These are phyloP conservation scores for Tenthredo distinguenda DNA, from an alignment of 2,888 invertebrate genomes.

Conservation along the genomic window DNA sequence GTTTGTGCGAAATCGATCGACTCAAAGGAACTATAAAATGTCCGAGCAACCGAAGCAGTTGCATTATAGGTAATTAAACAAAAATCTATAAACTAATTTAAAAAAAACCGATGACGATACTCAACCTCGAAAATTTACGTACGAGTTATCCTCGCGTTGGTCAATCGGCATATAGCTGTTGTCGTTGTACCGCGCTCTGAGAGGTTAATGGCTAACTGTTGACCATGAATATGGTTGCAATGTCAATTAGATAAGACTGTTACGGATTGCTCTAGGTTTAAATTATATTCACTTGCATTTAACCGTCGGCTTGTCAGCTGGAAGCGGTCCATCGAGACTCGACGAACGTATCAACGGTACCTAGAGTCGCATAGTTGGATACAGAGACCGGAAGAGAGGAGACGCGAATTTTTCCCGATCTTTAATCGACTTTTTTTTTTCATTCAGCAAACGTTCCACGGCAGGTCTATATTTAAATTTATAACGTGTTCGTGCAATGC, in stretches of 20 bases:
- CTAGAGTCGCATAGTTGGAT: no score
- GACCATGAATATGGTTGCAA: conserved; percentile 68
- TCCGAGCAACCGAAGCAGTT: background rate
- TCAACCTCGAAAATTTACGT: background rate
- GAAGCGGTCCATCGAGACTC: background rate
- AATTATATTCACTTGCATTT: conserved; percentile 60
- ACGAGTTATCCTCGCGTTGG: background rate
- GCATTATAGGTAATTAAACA: background rate
- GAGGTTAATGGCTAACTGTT: conserved; percentile 50
- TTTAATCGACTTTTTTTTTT: background rate
- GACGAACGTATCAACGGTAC: background rate
- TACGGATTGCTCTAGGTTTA: conserved; percentile 54
- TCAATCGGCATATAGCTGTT: background rate
- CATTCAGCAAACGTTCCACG: background rate
- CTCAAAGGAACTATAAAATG: background rate
- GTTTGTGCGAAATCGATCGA: background rate
- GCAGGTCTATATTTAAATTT: conserved; percentile 10
- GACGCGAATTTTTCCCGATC: no score
- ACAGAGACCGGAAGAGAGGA: background rate
- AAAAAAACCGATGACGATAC: background rate
- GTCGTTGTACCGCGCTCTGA: conserved; percentile 32
- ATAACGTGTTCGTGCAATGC: background rate
- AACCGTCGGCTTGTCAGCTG: conserved; percentile 50
- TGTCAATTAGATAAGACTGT: conserved; percentile 70
- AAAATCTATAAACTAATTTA: background rate